Evolutionary conservation across 2,888 invertebrate genomes (phyloP), one percentile per base, ranked within the genome.

Genomic region (Andrena haemorrhoa): DNA sequence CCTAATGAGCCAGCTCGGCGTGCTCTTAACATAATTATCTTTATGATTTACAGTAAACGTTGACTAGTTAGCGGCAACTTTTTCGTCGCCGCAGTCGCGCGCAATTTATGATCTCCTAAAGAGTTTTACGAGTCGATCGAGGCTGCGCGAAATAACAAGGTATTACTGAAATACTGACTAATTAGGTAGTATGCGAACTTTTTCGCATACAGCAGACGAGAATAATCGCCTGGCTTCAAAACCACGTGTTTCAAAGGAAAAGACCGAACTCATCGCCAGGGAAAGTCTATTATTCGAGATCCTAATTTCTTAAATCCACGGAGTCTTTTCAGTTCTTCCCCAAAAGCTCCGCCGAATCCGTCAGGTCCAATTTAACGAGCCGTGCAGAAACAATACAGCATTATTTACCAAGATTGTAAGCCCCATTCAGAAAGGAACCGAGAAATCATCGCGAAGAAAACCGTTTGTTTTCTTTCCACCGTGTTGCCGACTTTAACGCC

Each of bases 21-120:
- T 33, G 56, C 80, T 77, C 75, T 85, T 81, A 83, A 82, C 83
- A 73, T 85, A 87, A 87, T 87, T 81, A 87, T 76, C 72, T 81
- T 85, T 81, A 83, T 83, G 87, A 87, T 87, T 85, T 87, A 85
- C 81, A 87, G 77, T 71, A 71, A 71, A 82, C 66, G 75, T 70
- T 69, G 64, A 60, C 53, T 60, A 63, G 74, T 75, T 80, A 53
- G 68, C 26, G 20, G 69, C 23, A 33, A 29, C n/a, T 61, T 35
- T 66, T 68, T 47, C 53, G 7, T 5, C 8, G 53, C 35, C 10
- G 35, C 60, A 35, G n/a, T 63, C 53, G 23, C 60, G 41, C 7
- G 63, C 29, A 51, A 65, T 58, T 70, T 64, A 76, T 23, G 65
- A 20, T 49, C 60, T n/a, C 20, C 16, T 33, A 16, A 26, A 10